phyloP scores from a whole-genome alignment of 1,140 invertebrate genomes.

The Aphidius gifuensis region DNA sequence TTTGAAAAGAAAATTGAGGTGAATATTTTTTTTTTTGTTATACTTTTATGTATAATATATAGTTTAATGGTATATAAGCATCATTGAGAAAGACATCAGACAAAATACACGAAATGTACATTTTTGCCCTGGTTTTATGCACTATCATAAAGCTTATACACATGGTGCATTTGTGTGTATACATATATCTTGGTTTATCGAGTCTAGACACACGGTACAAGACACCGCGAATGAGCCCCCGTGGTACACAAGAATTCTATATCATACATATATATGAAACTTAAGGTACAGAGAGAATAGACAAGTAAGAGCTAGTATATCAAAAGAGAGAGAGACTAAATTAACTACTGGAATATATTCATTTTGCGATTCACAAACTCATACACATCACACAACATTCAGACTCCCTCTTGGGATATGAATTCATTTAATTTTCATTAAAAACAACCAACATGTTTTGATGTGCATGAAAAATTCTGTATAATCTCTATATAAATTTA shows the following conservation, averaged over 20 bases:
- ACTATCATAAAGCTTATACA: constrained; percentile 27
- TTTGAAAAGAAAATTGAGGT: no score
- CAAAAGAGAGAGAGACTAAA: background rate
- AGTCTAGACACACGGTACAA: constrained; percentile 26
- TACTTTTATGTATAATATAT: no score
- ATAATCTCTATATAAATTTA: no score
- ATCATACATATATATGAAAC: background rate
- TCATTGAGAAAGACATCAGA: background rate
- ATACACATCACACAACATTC: background rate
- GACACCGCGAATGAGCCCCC: constrained; percentile 23
- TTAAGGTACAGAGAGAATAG: background rate
- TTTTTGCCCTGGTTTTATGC: constrained; percentile 15
- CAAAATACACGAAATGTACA: background rate
- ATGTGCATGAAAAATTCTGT: no score
- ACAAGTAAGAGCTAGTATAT: background rate
- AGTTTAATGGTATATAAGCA: no score
- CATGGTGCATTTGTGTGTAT: constrained; percentile 26
- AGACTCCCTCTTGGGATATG: constrained; percentile 2
- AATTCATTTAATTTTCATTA: constrained; percentile 12
- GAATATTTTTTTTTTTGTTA: no score
- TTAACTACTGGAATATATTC: constrained; percentile 11
- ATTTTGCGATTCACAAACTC: background rate
- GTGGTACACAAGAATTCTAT: constrained; percentile 11
- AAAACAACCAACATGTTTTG: no score
- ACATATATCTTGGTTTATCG: constrained; percentile 28